Conservation (phyloP, 2,888 invertebrate genomes). For the Portevinia maculata region DNA sequence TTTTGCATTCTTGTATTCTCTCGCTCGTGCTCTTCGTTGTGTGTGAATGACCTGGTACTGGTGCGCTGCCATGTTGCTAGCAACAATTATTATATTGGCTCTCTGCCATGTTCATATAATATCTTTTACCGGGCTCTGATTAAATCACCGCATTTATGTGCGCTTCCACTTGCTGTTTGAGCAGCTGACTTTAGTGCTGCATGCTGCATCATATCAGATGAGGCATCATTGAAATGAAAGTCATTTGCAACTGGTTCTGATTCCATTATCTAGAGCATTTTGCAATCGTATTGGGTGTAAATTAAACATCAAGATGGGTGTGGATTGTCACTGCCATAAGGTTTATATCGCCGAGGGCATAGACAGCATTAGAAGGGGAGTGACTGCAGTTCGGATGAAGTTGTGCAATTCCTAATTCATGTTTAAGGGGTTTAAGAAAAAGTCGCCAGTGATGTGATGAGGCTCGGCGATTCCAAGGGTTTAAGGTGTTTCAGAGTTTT, state of each 20-base stretch:
- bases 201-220: constrained; percentile 49
- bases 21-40: constrained; percentile 30
- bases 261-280: constrained; percentile 42
- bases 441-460: too few relatives aligned
- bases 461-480: too few relatives aligned
- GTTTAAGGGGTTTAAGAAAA: too few relatives aligned
- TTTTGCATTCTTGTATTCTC: background rate
- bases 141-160: constrained; percentile 53
- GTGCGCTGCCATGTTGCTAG: too few relatives aligned
- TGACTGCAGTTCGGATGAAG: too few relatives aligned
- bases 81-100: constrained; percentile 56
- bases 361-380: constrained; percentile 10
- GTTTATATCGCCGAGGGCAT: background rate
- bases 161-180: constrained; percentile 40
- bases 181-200: constrained; percentile 53
- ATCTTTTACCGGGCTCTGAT: constrained; percentile 32
- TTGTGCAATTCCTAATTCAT: too few relatives aligned
- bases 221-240: constrained; percentile 45
- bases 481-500: too few relatives aligned
- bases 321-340: background rate
- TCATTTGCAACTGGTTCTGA: constrained; percentile 55
- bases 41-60: constrained; percentile 69
- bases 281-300: constrained; percentile 33
- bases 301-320: constrained; percentile 6
- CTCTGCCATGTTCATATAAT: constrained; percentile 48